Evolutionary conservation across 2,797 vertebrate species (phyloP).

Genomic region (Lutjanus argentimaculatus): DNA sequence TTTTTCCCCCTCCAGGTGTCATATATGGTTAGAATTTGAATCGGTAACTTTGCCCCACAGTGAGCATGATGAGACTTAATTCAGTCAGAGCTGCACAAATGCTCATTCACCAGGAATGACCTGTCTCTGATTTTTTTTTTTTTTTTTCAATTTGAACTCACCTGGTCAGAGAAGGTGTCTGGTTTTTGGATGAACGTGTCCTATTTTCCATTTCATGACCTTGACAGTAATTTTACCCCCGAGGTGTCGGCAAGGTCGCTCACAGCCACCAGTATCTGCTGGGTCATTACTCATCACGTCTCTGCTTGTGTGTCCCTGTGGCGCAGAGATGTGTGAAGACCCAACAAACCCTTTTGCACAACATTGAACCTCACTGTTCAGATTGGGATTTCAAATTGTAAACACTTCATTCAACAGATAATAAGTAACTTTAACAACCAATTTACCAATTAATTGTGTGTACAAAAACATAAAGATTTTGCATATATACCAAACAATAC

Average conservation of each 20-base stretch:
- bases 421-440: too few relatives aligned
- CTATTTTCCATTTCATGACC: slow-evolving; percentile 14
- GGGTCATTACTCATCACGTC: slow-evolving; percentile 36
- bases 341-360: background rate
- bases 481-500: too few relatives aligned
- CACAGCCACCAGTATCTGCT: slow-evolving; percentile 5
- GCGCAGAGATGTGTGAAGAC: slow-evolving; percentile 7
- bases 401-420: too few relatives aligned
- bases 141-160: background rate
- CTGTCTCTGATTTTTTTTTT: background rate
- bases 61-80: background rate
- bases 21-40: slow-evolving; percentile 44
- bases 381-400: too few relatives aligned
- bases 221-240: slow-evolving; percentile 37
- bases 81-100: slow-evolving; percentile 6
- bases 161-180: background rate
- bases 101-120: background rate
- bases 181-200: background rate
- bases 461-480: too few relatives aligned
- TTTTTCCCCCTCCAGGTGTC: slow-evolving; percentile 42
- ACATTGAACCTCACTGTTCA: background rate
- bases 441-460: too few relatives aligned
- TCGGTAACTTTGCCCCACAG: background rate
- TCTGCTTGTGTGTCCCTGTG: slow-evolving; percentile 14
- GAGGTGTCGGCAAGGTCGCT: slow-evolving; percentile 7